Conservation (phyloP, 2,797 vertebrate genomes). For the Chanos chanos region DNA sequence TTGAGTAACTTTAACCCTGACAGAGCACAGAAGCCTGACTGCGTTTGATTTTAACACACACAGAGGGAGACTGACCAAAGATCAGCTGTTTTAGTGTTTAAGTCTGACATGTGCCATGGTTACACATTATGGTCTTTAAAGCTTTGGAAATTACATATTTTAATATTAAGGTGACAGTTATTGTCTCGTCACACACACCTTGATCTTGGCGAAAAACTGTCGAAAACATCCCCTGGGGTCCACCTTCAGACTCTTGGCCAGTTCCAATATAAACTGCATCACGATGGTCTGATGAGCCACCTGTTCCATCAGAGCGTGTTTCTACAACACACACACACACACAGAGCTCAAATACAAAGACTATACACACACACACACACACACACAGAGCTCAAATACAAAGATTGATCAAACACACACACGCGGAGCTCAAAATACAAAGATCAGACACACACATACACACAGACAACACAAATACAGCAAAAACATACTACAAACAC, state of each 20-base stretch:
- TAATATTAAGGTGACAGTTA: no score
- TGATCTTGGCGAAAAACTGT: conserved; percentile 87
- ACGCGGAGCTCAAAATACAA: background rate
- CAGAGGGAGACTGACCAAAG: no score
- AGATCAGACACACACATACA: background rate
- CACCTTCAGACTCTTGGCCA: conserved; percentile 77
- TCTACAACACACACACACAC: conserved; percentile 61
- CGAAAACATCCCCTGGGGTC: conserved; percentile 87
- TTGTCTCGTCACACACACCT: no score
- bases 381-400: background rate
- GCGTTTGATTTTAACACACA: no score
- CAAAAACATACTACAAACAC: background rate
- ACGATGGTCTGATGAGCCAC: conserved; percentile 91
- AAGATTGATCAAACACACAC: no score
- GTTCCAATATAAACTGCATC: conserved; percentile 88
- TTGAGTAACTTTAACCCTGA: no score
- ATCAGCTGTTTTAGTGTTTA: no score
- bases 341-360: background rate
- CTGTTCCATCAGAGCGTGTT: conserved; percentile 87
- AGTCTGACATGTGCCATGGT: no score
- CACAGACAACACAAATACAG: background rate
- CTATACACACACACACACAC: conserved; percentile 5
- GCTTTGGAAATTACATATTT: no score
- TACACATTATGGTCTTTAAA: no score
- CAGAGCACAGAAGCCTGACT: no score